Base-by-base conservation (phyloP, 1,140 invertebrate genomes). In the Trachymyrmex septentrionalis region DNA sequence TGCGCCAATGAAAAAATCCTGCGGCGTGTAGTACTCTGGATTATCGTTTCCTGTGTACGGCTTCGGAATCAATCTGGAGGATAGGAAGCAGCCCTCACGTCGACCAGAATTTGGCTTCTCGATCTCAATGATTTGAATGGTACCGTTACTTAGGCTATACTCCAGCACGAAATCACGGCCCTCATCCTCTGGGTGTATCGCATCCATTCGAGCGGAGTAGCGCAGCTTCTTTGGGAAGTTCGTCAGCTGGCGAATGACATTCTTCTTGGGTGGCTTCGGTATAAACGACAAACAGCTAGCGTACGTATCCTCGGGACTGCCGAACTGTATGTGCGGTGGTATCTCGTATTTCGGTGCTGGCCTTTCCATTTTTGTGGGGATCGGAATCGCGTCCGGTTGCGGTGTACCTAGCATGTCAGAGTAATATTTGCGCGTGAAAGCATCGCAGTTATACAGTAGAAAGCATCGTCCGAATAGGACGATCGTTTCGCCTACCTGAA, bases 381-480 rank as follows among this genome's bases (percentile, higher is more conserved):
- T 14, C 2, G 85, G 81, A 10, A 93, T 87, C 67, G 34, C 94
- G 66, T 50, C 87, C 67, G 93, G 96, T 95, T 91, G 96, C 92
- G 72, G 94, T 93, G 78, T 95, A 87, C 87, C 95, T 94, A 95
- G 93, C 95, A 93, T 95, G 80, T 88, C 95, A 0, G 80, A 87
- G 92, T 97, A 98, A 93, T 97, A 98, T 82, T 96, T 96, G 92
- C 98, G 96, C 0, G 98, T 98, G 92, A 97, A 98, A 10, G 96
- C 90, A 92, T 98, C 98, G 91, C 97, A 98, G 92, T 98, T 97
- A 86, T 96, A 97, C 3, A 99, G 93, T 1, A 98, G 94, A 93
- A 98, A 97, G 50, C 96, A 95, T 14, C 97, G 95, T 6, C 96
- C 97, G 59, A 97, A 96, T 27, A 97, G 95, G 91, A 96, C 96